A percentile compares a stretch with the other conserved stretches of the same genome.
These are phyloP conservation scores for Hippocampus comes DNA, from an alignment of 2,113 vertebrate species.

Conservation along the genomic window DNA sequence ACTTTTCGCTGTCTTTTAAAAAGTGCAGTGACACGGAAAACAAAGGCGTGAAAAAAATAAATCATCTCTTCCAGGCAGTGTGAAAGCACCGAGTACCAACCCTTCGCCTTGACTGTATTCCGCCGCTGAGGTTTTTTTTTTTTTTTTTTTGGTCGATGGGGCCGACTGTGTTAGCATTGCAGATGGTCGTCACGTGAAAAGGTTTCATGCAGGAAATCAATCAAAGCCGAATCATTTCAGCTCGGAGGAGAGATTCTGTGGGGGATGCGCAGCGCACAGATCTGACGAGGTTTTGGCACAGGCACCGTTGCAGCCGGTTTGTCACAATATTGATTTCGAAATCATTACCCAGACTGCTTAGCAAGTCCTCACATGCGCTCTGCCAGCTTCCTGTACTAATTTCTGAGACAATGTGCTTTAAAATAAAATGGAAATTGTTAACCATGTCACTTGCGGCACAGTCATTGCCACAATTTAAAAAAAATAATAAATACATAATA, in stretches of 20 bases:
- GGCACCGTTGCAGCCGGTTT: constrained; percentile 41
- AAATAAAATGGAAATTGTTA: constrained; percentile 40
- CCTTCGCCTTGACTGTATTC: not conserved
- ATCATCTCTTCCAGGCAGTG: not conserved
- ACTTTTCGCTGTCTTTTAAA: not conserved
- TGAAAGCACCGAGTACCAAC: not conserved
- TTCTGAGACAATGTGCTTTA: constrained; percentile 42
- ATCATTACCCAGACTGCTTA: constrained; percentile 70
- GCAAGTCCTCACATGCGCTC: constrained; percentile 43
- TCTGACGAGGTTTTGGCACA: constrained; percentile 53
- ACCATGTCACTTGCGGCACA: constrained; percentile 37
- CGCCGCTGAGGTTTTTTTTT: constrained; percentile 2
- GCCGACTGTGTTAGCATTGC: constrained; percentile 56
- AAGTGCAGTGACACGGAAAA: not conserved
- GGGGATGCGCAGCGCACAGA: constrained; percentile 49
- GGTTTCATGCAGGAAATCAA: constrained; percentile 62
- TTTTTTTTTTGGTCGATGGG: constrained; percentile 41
- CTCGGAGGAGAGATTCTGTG: constrained; percentile 41
- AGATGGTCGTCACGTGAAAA: constrained; percentile 54
- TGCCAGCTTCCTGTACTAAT: constrained; percentile 25
- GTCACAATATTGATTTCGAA: constrained; percentile 74
- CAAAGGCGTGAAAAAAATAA: not conserved
- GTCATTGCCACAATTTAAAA: constrained; percentile 44
- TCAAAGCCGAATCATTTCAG: constrained; percentile 42
- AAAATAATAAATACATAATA: not conserved